Base-by-base conservation (phyloP, 2,888 invertebrate genomes). In the Luperina nickerlii region DNA sequence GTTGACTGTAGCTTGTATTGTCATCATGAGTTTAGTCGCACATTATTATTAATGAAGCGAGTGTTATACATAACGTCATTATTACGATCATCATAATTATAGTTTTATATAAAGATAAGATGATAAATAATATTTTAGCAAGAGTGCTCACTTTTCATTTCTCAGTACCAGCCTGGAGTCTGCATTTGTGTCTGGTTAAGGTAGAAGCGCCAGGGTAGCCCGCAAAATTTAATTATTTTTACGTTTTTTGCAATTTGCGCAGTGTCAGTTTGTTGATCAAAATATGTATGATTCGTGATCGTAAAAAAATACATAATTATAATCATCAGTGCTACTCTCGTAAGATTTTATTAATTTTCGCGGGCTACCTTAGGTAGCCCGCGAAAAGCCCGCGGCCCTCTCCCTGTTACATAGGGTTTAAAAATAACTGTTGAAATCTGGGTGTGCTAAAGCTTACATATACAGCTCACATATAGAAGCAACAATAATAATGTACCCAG, bases 1-100 rank as follows among this genome's bases (percentile, higher is more conserved):
- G 20, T 86, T 54, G n/a, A 62, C 27, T 69, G 24, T 77, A 82
- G 77, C 66, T 48, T 62, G n/a, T 82, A 60, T 72, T 69, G 13
- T 60, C 48, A 63, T 79, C 32, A 42, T 60, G 20, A 48, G 51
- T 63, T n/a, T 75, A 20, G 38, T 54, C 8, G 1, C 73, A n/a
- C 18, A 70, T 54, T 32, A 70, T 65, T 69, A 78, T 73, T 48
- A 42, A 27, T 45, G 7, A 38, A 73, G 32, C 45, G 2, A 66
- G 32, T 54, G 18, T 11, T 68, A 0, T 15, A 67, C 13, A 15
- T 45, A 60, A 20, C 2, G 24, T 38, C 20, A 57, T 74, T 70
- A 38, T 38, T 48, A 66, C 11, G 9, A 70, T 80, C n/a, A 80
- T 20, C 32, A 45, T 73, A 54, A n/a, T 60, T 6, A 65, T 63